A percentile compares a stretch with the other conserved stretches of the same genome.
Conservation (phyloP, 2,888 invertebrate species). For the Agonopterix arenella region DNA sequence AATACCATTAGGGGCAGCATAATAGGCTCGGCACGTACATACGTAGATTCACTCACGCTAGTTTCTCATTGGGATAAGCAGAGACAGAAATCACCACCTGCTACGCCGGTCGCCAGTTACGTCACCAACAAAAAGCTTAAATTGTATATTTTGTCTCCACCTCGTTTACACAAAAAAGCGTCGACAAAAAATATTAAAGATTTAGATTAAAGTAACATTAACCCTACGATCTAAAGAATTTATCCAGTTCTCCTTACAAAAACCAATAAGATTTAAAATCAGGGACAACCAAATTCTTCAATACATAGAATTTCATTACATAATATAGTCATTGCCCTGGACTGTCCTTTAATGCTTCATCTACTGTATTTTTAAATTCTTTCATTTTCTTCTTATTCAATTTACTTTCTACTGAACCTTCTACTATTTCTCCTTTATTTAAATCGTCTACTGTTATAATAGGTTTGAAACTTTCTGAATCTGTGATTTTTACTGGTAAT, state of each 20-base stretch:
- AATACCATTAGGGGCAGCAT: too few species aligned
- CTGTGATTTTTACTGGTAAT: constrained; percentile 18
- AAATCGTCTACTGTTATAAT: constrained; percentile 51
- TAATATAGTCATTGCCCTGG: constrained; percentile 74
- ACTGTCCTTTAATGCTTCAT: constrained; percentile 56
- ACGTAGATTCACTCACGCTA: too few species aligned
- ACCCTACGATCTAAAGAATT: background rate
- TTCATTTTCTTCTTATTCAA: constrained; percentile 49
- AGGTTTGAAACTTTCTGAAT: constrained; percentile 9
- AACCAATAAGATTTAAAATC: constrained; percentile 58
- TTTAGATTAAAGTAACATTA: background rate
- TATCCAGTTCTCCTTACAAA: constrained; percentile 16
- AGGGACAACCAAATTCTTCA: constrained; percentile 55
- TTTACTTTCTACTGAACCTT: constrained; percentile 45
- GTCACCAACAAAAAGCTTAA: too few species aligned
- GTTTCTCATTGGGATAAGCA: too few species aligned
- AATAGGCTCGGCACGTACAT: too few species aligned
- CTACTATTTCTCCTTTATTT: constrained; percentile 62
- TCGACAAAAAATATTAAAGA: too few species aligned
- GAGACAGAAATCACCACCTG: too few species aligned
- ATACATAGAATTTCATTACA: constrained; percentile 56
- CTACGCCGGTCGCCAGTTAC: too few species aligned
- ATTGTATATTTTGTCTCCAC: too few species aligned
- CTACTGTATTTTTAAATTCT: constrained; percentile 50
- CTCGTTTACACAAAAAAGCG: too few species aligned